Conservation (phyloP, 2,888 invertebrate species). For the Cylindroiulus punctatus region DNA sequence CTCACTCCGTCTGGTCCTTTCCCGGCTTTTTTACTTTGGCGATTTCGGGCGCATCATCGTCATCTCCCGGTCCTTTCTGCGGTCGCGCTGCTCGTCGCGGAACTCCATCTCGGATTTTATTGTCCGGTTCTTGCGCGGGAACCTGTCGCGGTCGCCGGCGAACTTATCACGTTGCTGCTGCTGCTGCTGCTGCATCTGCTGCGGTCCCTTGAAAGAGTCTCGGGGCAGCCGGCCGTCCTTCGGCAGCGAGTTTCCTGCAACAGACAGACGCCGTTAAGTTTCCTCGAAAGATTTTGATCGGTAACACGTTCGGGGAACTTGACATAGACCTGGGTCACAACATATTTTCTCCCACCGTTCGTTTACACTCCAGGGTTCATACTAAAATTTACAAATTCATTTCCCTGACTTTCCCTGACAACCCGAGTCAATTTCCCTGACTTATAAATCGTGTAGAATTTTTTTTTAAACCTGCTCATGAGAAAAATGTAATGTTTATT, state of each 20-base stretch:
- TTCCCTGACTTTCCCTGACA: too few relatives aligned
- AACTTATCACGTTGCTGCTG: slow-evolving; percentile 38
- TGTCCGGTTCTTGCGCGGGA: slow-evolving; percentile 49
- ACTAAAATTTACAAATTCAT: too few relatives aligned
- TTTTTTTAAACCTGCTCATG: too few relatives aligned
- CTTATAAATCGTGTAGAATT: too few relatives aligned
- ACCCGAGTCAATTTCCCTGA: too few relatives aligned
- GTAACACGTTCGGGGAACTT: too few relatives aligned
- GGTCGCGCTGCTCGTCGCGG: slow-evolving; percentile 48
- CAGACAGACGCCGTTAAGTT: too few relatives aligned
- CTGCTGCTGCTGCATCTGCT: slow-evolving; percentile 32
- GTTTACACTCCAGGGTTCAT: too few relatives aligned
- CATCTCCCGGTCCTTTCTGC: slow-evolving; percentile 46
- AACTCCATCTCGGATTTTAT: slow-evolving; percentile 42
- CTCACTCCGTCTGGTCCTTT: neutral
- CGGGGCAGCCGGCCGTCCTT: slow-evolving; percentile 43
- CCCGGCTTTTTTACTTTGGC: slow-evolving; percentile 48
- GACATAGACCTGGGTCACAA: too few relatives aligned
- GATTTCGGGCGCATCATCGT: slow-evolving; percentile 46
- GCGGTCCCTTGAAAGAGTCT: slow-evolving; percentile 50
- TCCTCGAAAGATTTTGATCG: too few relatives aligned
- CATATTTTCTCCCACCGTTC: too few relatives aligned
- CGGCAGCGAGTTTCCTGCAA: slow-evolving; percentile 5
- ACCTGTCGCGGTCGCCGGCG: slow-evolving; percentile 46
- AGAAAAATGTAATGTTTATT: too few relatives aligned